Evolutionary conservation across 2,113 vertebrate species (phyloP).

Genomic region (Miniopterus natalensis): DNA sequence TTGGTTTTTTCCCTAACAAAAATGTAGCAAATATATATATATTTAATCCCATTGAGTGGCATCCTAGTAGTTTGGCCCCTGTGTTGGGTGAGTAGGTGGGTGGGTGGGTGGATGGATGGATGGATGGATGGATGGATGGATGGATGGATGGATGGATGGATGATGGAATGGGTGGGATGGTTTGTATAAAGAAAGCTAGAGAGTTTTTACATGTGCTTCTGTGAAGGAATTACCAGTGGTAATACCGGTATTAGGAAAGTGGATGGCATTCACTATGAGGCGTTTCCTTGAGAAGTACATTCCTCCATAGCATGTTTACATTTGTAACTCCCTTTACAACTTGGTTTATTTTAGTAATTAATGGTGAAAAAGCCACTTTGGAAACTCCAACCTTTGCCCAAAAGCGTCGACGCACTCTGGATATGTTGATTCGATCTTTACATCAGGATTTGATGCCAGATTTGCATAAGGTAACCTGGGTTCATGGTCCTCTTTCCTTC

Average conservation of each 20-base stretch:
- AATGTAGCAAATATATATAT: not conserved
- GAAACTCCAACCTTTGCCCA: constrained; percentile 99
- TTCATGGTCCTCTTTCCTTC: not conserved
- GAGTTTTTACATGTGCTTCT: not conserved
- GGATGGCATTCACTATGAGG: not conserved
- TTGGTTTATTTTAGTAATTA: constrained; percentile 93
- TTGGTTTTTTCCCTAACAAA: constrained; percentile 35
- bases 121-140: not conserved
- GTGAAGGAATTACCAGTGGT: not conserved
- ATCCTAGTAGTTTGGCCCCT: not conserved
- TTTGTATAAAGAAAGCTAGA: not conserved
- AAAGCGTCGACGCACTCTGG: constrained; percentile 97
- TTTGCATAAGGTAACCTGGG: constrained; percentile 94
- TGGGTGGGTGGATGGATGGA: not conserved
- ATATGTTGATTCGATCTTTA: constrained; percentile 98
- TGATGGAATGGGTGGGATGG: not conserved
- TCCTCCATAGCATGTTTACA: not conserved
- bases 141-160: not conserved
- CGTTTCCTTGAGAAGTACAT: not conserved
- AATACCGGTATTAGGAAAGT: not conserved
- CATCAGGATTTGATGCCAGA: constrained; percentile 98
- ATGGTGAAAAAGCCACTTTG: constrained; percentile 99
- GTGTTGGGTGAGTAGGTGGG: not conserved
- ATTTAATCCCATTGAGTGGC: not conserved
- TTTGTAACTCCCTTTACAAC: constrained; percentile 44